These are phyloP conservation scores for Clusia tigrina DNA, from an alignment of 2,888 invertebrate genomes.

Conservation along the genomic window DNA sequence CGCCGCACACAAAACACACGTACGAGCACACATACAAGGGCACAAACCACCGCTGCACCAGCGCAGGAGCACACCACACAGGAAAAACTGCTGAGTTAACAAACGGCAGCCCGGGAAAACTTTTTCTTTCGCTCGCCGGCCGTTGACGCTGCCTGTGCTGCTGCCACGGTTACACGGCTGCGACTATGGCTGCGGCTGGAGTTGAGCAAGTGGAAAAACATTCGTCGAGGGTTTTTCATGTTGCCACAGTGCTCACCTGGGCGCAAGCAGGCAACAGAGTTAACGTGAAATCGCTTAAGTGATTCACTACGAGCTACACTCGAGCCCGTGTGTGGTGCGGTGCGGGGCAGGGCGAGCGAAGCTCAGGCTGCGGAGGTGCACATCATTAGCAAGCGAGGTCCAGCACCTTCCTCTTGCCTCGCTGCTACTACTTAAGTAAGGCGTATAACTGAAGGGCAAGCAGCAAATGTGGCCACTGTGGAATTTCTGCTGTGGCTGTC, in stretches of 20 bases:
- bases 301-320: neutral
- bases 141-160: conserved; percentile 15
- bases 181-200: conserved; percentile 5
- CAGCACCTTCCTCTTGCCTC: neutral
- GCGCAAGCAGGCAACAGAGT: conserved; percentile 15
- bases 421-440: no score
- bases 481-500: neutral
- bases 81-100: conserved; percentile 49
- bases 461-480: neutral
- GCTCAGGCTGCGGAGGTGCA: neutral
- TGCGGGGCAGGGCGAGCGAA: neutral
- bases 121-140: conserved; percentile 29
- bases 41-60: conserved; percentile 8
- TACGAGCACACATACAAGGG: conserved; percentile 21
- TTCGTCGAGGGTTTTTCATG: conserved; percentile 19
- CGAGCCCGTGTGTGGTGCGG: neutral
- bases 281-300: conserved; percentile 11
- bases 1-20: conserved; percentile 48
- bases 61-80: no score
- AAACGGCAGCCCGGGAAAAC: conserved; percentile 31
- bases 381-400: conserved; percentile 8
- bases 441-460: neutral
- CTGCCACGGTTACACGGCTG: neutral
- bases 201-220: conserved; percentile 7
- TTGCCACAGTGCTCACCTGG: conserved; percentile 23